phyloP scores from a whole-genome alignment of 2,888 invertebrate species.

The Phorcus lineatus region DNA sequence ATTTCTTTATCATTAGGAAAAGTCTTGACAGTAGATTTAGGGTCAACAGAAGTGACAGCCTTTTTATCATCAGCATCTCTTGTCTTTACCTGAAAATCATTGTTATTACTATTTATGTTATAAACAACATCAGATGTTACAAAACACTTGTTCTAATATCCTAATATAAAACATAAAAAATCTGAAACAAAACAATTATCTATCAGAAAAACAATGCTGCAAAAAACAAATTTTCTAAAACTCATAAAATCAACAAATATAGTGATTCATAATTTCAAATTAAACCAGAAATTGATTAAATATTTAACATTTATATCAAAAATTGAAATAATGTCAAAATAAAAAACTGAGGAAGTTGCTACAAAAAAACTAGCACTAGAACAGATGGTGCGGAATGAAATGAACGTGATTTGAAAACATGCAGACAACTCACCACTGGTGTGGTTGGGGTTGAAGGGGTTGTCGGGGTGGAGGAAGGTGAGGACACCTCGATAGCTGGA shows the following conservation, averaged over 20 bases:
- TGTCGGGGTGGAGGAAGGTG: neutral
- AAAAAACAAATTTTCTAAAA: neutral
- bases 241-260: no score
- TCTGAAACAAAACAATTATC: neutral
- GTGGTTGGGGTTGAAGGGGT: neutral
- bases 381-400: neutral
- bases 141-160: neutral
- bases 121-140: neutral
- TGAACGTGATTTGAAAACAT: slow-evolving; percentile 5
- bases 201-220: neutral
- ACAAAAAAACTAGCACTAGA: neutral
- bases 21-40: neutral
- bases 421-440: slow-evolving; percentile 23
- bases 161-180: neutral
- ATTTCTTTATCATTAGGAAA: neutral
- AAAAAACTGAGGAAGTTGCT: neutral
- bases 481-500: slow-evolving; percentile 1
- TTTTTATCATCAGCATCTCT: no score
- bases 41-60: neutral
- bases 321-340: neutral
- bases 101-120: no score
- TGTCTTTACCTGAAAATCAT: no score
- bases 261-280: no score
- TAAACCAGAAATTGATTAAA: neutral
- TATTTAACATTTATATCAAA: neutral